phyloP scores from a whole-genome alignment of 2,797 vertebrate species.

The Zalophus californianus region DNA sequence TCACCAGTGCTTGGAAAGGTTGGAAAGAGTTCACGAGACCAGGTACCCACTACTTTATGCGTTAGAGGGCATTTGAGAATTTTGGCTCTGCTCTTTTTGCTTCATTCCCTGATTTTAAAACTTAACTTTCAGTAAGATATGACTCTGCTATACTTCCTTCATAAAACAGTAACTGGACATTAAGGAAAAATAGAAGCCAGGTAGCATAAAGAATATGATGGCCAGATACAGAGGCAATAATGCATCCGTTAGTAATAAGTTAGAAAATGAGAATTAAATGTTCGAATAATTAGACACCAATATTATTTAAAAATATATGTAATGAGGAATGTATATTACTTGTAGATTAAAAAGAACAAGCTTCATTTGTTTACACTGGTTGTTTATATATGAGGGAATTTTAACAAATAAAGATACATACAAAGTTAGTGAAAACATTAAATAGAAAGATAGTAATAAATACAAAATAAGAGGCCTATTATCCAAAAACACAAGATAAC shows the following conservation, averaged over 20 bases:
- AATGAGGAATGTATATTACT: not conserved
- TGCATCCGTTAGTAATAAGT: not conserved
- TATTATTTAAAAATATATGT: not conserved
- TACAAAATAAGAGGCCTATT: not conserved
- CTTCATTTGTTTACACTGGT: not conserved
- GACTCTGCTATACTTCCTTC: not conserved
- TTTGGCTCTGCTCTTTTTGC: not conserved
- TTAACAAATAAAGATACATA: not conserved
- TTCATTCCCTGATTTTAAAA: not conserved
- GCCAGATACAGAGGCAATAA: accelerated
- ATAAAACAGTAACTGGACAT: no score
- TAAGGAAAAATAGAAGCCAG: not conserved
- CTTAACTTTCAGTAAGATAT: not conserved
- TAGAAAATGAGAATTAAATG: not conserved
- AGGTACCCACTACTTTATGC: accelerated
- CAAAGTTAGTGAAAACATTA: not conserved
- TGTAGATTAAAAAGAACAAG: not conserved
- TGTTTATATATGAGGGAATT: not conserved
- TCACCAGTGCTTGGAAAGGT: not conserved
- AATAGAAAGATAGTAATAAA: not conserved
- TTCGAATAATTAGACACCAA: not conserved
- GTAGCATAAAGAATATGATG: not conserved
- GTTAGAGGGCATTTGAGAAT: not conserved
- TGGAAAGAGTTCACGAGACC: not conserved
- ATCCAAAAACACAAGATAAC: not conserved